A percentile compares a stretch with the other conserved stretches of the same genome.
These are phyloP conservation scores for Clarias fuscus DNA, from an alignment of 2,797 vertebrate genomes.

Conservation along the genomic window DNA sequence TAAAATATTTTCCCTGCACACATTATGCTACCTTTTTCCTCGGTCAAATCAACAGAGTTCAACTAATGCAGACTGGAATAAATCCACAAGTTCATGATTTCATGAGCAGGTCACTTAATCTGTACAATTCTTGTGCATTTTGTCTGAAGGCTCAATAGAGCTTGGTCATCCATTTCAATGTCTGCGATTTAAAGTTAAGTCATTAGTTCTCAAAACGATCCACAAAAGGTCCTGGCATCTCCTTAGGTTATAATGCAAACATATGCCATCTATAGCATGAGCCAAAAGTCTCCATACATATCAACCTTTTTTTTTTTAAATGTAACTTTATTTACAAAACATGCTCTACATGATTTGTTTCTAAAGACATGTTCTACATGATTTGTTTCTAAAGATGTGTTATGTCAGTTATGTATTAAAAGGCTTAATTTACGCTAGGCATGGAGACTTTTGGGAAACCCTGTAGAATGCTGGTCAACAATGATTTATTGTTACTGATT, in stretches of 20 bases:
- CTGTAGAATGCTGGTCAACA: not conserved
- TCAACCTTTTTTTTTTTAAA: too few species aligned
- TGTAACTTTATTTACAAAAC: too few species aligned
- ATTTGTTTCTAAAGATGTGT: too few species aligned
- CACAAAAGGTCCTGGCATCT: not conserved
- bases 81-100: not conserved
- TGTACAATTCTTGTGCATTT: not conserved
- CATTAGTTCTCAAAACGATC: not conserved
- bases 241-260: not conserved
- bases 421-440: too few species aligned
- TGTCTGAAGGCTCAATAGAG: not conserved
- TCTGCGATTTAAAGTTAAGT: conserved; percentile 7
- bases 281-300: too few species aligned
- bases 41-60: not conserved
- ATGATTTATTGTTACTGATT: not conserved
- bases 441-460: too few species aligned
- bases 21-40: conserved; percentile 32
- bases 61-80: not conserved
- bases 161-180: not conserved
- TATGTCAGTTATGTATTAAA: too few species aligned
- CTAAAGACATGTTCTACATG: too few species aligned
- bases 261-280: not conserved
- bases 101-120: not conserved
- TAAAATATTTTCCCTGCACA: conserved; percentile 65
- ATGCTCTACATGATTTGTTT: too few species aligned